Percentiles rank a stretch among this genome's conserved stretches.
phyloP scores from a whole-genome alignment of 2,888 invertebrate genomes.

The Drosophila vallismaia region DNA sequence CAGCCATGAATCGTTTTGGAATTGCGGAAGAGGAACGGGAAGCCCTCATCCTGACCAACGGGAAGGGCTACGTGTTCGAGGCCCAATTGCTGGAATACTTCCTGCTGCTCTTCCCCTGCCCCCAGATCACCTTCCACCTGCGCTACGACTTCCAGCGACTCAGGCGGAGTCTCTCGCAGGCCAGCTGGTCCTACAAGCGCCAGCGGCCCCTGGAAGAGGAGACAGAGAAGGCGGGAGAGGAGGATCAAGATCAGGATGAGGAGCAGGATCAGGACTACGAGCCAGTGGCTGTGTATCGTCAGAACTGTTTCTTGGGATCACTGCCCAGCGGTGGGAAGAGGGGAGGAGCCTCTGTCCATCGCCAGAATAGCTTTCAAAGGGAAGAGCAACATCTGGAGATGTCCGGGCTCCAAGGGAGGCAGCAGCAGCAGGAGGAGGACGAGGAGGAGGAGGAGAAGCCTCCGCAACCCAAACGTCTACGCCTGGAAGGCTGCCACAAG shows the following conservation, averaged over 20 bases:
- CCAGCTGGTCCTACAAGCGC: constrained; percentile 28
- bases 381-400: constrained; percentile 13
- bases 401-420: background rate
- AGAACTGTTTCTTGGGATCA: constrained; percentile 81
- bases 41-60: constrained; percentile 75
- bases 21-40: constrained; percentile 58
- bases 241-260: constrained; percentile 1
- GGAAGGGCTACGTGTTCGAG: constrained; percentile 71
- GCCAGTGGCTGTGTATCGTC: constrained; percentile 75
- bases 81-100: constrained; percentile 78
- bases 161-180: constrained; percentile 32
- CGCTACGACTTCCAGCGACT: constrained; percentile 65
- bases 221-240: background rate
- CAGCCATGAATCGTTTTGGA: constrained; percentile 48
- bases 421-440: background rate
- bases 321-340: constrained; percentile 43
- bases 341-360: constrained; percentile 34
- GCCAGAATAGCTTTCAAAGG: constrained; percentile 33
- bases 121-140: constrained; percentile 75
- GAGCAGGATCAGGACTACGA: constrained; percentile 32
- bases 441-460: constrained; percentile 8
- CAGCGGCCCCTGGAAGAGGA: constrained; percentile 23
- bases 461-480: constrained; percentile 26
- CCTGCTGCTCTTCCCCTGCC: constrained; percentile 77
- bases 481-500: constrained; percentile 23